Base-by-base conservation (phyloP, 1,140 invertebrate genomes). In the Drosophila micromelanica region DNA sequence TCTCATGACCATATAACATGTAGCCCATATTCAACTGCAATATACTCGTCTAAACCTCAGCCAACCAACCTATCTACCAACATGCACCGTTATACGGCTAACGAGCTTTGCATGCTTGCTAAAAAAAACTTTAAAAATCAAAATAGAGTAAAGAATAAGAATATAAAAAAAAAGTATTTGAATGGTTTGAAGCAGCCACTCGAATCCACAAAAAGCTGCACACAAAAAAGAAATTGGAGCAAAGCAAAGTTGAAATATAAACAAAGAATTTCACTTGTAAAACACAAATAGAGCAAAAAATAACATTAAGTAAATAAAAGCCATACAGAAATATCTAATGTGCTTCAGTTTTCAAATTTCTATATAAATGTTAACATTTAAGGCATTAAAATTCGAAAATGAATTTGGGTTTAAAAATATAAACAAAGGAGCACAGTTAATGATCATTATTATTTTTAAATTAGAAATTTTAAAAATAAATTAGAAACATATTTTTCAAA, bases 1-100 rank as follows among this genome's bases (percentile, higher is more conserved):
- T 86, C 82, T 80, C 32, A 69, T 72, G 82, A 81, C 65, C 81
- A 72, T 80, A 86, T 80, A 85, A 73, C 72, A 70, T 80, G 76
- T 62, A 70, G 55, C 74, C 71, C 73, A 63, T 48, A 70, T 61
- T 62, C 54, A 49, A 64, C 35, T 42, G 15, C 9, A 9, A 48
- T 9, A 27, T 42, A 23, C 17, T 51, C n/a, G 8, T 12, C 0
- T 9, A n/a, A 7, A 17, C 11, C 20, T 38, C 20, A 37, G 42
- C 49, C 9, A 7, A 30, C 27, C 46, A 7, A 37, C 27, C 46
- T 52, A 15, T 35, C 32, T 63, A 27, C 43, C 17, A 40, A 43
- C 59, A 70, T 49, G 46, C 20, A 60, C 76, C 68, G 80, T 80
- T 86, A 84, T 59, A 49, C 64, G 55, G 69, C 73, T 65, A 85